Percentiles rank a stretch among this genome's conserved stretches.
Conservation (phyloP, 92 coral and sea anemone species). For the Zoanthus gigantus region DNA sequence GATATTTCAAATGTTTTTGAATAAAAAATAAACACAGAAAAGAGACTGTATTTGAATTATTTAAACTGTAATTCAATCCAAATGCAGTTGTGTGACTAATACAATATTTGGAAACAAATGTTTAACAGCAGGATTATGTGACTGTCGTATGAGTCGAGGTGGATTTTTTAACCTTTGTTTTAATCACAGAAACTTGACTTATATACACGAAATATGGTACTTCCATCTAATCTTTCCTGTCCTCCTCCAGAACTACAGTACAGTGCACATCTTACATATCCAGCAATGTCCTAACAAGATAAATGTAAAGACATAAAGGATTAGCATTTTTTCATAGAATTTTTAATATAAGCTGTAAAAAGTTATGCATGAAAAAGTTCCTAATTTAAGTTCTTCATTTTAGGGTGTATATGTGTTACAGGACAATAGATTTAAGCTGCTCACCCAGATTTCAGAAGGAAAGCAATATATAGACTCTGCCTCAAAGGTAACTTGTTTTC, state of each 20-base stretch:
- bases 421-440: constrained; percentile 88
- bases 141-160: too few relatives aligned
- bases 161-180: too few relatives aligned
- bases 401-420: constrained; percentile 97
- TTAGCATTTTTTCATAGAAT: neutral
- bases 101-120: too few relatives aligned
- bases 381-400: neutral
- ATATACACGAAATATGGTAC: too few relatives aligned
- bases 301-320: neutral
- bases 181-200: too few relatives aligned
- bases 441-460: constrained; percentile 96
- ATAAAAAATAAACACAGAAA: too few relatives aligned
- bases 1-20: too few relatives aligned
- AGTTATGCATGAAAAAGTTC: neutral
- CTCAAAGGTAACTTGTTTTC: constrained; percentile 73
- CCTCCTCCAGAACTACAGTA: neutral
- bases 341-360: neutral
- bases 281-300: neutral
- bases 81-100: too few relatives aligned
- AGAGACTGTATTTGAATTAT: too few relatives aligned
- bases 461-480: constrained; percentile 92
- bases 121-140: too few relatives aligned
- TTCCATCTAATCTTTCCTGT: neutral
- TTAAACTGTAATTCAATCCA: too few relatives aligned
- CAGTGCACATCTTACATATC: neutral